A percentile compares a stretch with the other conserved stretches of the same genome.
phyloP scores from a whole-genome alignment of 2,888 invertebrate genomes.

The Amphipyra berbera region DNA sequence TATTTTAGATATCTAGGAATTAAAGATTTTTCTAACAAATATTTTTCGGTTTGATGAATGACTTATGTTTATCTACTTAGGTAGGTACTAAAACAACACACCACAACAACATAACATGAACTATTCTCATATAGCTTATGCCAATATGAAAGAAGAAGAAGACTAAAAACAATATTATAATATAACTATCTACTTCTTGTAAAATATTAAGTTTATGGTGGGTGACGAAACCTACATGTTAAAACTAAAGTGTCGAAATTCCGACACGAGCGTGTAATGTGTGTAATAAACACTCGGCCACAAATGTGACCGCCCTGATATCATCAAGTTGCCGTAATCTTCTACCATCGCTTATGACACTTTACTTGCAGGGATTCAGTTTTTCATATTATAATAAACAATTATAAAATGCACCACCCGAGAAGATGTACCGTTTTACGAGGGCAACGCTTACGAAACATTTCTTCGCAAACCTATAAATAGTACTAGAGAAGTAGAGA shows the following conservation, averaged over 20 bases:
- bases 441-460: not conserved
- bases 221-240: slow-evolving; percentile 66
- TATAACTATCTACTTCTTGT: not conserved
- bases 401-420: slow-evolving; percentile 16
- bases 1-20: too few relatives aligned
- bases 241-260: slow-evolving; percentile 67
- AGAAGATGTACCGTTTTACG: slow-evolving; percentile 12
- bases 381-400: slow-evolving; percentile 24
- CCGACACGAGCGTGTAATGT: slow-evolving; percentile 72
- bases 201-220: slow-evolving; percentile 31
- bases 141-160: too few relatives aligned
- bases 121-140: too few relatives aligned
- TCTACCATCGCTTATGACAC: slow-evolving; percentile 60
- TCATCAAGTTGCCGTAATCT: slow-evolving; percentile 63
- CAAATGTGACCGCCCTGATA: slow-evolving; percentile 69
- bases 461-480: not conserved
- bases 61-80: too few relatives aligned
- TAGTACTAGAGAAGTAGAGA: not conserved
- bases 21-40: too few relatives aligned
- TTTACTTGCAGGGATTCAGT: slow-evolving; percentile 55
- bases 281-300: slow-evolving; percentile 75
- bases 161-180: not conserved
- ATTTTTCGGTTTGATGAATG: too few relatives aligned
- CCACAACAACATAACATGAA: too few relatives aligned
- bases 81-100: too few relatives aligned